phyloP scores from a whole-genome alignment of 1,140 invertebrate species.

The Bombus huntii region DNA sequence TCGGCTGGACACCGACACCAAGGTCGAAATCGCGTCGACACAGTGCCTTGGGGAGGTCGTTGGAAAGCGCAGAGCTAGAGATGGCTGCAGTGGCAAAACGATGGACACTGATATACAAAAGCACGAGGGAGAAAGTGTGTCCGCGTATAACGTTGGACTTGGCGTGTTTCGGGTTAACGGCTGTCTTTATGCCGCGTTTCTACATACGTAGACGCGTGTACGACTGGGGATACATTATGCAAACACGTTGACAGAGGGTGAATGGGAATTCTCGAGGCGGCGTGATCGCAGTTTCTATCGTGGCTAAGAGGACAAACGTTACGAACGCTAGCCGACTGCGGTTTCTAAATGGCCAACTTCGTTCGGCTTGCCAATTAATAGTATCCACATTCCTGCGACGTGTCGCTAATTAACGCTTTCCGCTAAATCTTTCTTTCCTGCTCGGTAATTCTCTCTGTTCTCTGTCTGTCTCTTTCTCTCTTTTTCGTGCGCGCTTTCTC shows the following conservation, averaged over 20 bases:
- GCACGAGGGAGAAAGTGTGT: conserved; percentile 18
- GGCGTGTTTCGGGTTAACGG: conserved; percentile 39
- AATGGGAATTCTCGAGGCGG: conserved; percentile 2
- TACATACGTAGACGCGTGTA: not conserved
- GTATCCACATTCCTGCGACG: conserved; percentile 61
- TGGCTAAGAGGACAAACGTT: conserved; percentile 1
- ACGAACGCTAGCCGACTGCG: conserved; percentile 2
- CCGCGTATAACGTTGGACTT: not conserved
- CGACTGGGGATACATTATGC: conserved; percentile 25
- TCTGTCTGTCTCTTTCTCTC: not conserved
- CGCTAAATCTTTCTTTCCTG: conserved; percentile 24
- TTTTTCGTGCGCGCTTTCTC: not conserved
- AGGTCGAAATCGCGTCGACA: conserved; percentile 9
- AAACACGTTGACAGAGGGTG: conserved; percentile 18
- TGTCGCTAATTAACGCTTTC: conserved; percentile 69
- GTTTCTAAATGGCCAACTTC: conserved; percentile 44
- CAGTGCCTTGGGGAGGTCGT: not conserved
- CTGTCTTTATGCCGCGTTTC: conserved; percentile 12
- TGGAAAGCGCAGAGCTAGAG: not conserved
- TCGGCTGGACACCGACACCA: not conserved
- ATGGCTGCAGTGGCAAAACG: too few species aligned
- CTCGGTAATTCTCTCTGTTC: not conserved
- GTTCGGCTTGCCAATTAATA: conserved; percentile 70
- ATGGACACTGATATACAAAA: conserved; percentile 6
- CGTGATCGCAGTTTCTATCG: conserved; percentile 18